These are phyloP conservation scores for Echinometra lucunter DNA, from an alignment of 53 echinoderm and acorn worm genomes.

Conservation along the genomic window DNA sequence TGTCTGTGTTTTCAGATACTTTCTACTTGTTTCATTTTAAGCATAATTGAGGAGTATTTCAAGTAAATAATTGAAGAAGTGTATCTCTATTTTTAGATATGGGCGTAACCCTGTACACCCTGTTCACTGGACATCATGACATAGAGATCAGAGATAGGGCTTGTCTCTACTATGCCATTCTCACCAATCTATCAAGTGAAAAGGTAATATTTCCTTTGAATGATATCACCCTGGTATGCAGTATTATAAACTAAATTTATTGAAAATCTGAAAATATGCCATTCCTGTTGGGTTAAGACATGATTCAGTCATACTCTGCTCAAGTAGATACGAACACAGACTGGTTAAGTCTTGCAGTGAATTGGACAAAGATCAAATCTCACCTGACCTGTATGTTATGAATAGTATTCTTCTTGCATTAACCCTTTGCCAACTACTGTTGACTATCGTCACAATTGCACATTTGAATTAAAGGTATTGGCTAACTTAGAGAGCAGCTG, in stretches of 20 bases:
- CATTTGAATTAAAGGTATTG: too few relatives aligned
- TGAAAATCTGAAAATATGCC: not conserved
- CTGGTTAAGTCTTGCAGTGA: not conserved
- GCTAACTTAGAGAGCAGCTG: too few relatives aligned
- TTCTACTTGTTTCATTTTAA: too few relatives aligned
- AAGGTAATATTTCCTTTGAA: conserved; percentile 76
- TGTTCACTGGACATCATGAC: conserved; percentile 84
- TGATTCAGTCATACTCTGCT: too few relatives aligned
- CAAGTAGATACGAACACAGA: too few relatives aligned
- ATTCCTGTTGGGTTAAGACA: too few relatives aligned
- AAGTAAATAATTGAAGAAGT: not conserved
- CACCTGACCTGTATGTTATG: not conserved
- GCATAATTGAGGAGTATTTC: too few relatives aligned
- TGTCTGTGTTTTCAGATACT: too few relatives aligned
- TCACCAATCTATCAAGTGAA: conserved; percentile 91
- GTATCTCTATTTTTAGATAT: conserved; percentile 72
- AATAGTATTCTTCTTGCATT: not conserved
- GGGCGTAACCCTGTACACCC: conserved; percentile 82
- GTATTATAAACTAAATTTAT: not conserved
- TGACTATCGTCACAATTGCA: too few relatives aligned
- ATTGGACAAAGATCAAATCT: not conserved
- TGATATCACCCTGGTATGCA: not conserved
- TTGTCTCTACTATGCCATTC: conserved; percentile 93
- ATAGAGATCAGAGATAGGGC: conserved; percentile 97
- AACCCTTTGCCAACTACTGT: too few relatives aligned